A percentile compares a stretch with the other conserved stretches of the same genome.
Conservation (phyloP, 2,113 vertebrate genomes). For the Serinus canaria region DNA sequence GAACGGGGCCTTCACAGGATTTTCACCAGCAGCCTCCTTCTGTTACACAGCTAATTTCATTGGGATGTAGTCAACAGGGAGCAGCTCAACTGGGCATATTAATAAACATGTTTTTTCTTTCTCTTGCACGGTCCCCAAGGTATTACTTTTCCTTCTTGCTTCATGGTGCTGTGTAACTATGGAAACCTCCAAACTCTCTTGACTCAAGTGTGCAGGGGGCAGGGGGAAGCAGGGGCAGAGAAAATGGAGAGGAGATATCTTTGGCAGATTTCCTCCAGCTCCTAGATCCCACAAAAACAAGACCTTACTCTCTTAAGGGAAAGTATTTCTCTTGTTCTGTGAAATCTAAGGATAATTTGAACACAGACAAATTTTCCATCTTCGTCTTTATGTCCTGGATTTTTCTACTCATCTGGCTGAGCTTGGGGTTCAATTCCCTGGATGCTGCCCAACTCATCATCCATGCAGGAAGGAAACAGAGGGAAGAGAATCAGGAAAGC, state of each 20-base stretch:
- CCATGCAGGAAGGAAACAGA: neutral
- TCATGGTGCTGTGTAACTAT: conserved; percentile 28
- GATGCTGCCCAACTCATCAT: neutral
- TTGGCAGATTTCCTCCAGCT: neutral
- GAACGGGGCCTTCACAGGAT: neutral
- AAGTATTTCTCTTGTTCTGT: neutral
- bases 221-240: neutral
- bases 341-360: neutral
- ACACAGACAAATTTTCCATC: neutral
- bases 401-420: neutral
- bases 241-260: neutral
- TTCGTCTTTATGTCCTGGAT: neutral
- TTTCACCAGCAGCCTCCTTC: neutral
- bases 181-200: conserved; percentile 50
- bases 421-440: neutral
- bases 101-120: conserved; percentile 15
- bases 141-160: neutral
- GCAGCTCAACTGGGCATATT: neutral
- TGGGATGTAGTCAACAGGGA: conserved; percentile 13
- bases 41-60: conserved; percentile 35
- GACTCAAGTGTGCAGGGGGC: neutral
- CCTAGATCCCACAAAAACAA: neutral
- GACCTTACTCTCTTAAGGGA: neutral
- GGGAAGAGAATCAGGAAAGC: neutral
- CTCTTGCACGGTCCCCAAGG: neutral